Conservation (phyloP, 1,140 invertebrate species). For the Pseudomyrmex concolor region DNA sequence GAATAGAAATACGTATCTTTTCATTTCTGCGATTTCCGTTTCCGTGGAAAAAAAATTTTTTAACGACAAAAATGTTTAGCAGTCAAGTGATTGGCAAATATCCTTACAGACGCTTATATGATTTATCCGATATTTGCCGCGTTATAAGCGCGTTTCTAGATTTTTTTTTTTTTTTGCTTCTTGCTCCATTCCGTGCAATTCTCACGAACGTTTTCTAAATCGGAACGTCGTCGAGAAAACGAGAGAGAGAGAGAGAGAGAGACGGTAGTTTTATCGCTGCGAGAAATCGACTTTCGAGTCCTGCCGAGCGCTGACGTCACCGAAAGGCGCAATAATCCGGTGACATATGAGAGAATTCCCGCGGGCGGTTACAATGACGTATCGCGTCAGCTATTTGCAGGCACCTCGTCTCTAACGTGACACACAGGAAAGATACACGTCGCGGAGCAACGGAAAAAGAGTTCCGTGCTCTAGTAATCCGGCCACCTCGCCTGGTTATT, state of each 20-base stretch:
- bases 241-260: too few relatives aligned
- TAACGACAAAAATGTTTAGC: too few relatives aligned
- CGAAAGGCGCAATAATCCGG: constrained; percentile 31
- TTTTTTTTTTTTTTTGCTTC: neutral
- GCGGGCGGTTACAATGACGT: constrained; percentile 37
- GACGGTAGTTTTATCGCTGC: constrained; percentile 13
- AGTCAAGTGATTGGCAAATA: neutral
- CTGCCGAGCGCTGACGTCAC: constrained; percentile 2
- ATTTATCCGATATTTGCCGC: neutral
- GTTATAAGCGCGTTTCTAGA: neutral
- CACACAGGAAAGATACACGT: neutral
- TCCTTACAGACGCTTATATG: neutral
- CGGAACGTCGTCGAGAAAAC: neutral
- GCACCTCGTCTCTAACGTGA: constrained; percentile 30
- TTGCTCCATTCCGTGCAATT: neutral
- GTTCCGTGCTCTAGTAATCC: constrained; percentile 15
- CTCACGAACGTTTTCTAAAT: constrained; percentile 18
- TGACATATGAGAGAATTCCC: constrained; percentile 38
- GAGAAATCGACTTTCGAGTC: neutral
- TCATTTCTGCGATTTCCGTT: too few relatives aligned
- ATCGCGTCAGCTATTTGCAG: constrained; percentile 29
- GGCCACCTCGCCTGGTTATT: neutral
- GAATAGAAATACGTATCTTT: too few relatives aligned
- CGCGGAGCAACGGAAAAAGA: neutral
- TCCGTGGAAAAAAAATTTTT: too few relatives aligned